Evolutionary conservation across 2,888 invertebrate species (phyloP).

Genomic region (Tetanocera ferruginea): DNA sequence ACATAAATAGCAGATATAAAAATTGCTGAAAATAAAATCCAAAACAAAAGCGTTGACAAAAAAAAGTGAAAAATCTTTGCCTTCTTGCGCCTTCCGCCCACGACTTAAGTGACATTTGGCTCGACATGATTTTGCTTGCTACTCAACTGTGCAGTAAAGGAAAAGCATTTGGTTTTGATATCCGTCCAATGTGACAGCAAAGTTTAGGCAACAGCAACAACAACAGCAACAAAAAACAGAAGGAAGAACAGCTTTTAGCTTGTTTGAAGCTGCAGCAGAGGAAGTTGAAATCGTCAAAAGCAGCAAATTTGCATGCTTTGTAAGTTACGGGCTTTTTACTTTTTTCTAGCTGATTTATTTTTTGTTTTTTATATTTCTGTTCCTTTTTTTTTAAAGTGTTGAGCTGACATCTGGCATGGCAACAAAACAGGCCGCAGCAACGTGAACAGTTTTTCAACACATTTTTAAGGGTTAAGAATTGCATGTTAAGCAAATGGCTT

Average conservation of each 20-base stretch:
- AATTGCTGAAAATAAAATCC: not conserved
- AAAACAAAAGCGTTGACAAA: not conserved
- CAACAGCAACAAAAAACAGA: not conserved
- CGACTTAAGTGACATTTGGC: conserved; percentile 16
- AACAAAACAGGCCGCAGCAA: too few species aligned
- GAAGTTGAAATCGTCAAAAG: not conserved
- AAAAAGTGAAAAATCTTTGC: not conserved
- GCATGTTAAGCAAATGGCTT: too few species aligned
- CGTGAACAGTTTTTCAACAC: too few species aligned
- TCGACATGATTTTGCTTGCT: conserved; percentile 21
- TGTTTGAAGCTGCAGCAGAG: not conserved
- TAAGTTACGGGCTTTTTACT: too few species aligned
- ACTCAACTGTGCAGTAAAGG: not conserved
- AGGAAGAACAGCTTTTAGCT: not conserved
- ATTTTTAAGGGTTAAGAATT: too few species aligned
- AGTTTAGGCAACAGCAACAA: not conserved
- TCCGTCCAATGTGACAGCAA: not conserved
- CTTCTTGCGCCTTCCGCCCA: not conserved
- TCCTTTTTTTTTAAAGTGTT: too few species aligned
- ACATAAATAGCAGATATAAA: not conserved
- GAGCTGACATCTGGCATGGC: too few species aligned
- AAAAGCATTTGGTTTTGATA: not conserved
- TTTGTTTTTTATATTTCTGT: too few species aligned
- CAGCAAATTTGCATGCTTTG: conserved; percentile 10
- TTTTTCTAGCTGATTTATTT: too few species aligned